phyloP scores from a whole-genome alignment of 2,888 invertebrate species.

The Parnassius glacialis region DNA sequence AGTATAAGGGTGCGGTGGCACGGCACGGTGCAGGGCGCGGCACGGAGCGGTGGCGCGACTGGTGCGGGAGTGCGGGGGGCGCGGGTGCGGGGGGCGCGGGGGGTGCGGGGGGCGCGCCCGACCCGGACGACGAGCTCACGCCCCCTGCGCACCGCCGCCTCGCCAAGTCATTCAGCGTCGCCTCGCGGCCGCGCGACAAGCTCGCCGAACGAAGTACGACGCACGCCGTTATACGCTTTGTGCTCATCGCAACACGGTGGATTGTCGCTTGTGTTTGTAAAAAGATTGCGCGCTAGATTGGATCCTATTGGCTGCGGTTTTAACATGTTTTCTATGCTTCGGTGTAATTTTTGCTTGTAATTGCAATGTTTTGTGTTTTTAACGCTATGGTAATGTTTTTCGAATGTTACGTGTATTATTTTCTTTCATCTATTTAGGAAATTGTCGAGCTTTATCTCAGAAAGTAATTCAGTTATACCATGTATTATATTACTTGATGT shows the following conservation, averaged over 20 bases:
- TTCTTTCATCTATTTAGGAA: too few species aligned
- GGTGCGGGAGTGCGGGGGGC: slow-evolving; percentile 47
- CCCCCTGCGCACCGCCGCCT: slow-evolving; percentile 93
- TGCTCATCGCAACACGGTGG: slow-evolving; percentile 2
- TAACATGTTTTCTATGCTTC: too few species aligned
- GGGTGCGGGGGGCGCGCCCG: slow-evolving; percentile 49
- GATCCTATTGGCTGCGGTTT: too few species aligned
- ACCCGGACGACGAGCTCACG: slow-evolving; percentile 85
- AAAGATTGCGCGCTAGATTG: too few species aligned
- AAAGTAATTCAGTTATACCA: too few species aligned
- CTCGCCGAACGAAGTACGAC: slow-evolving; percentile 58
- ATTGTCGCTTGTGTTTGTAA: neutral
- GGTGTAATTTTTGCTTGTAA: too few species aligned
- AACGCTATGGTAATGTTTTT: too few species aligned
- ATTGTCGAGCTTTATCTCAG: too few species aligned
- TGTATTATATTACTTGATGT: too few species aligned
- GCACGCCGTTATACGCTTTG: slow-evolving; percentile 20
- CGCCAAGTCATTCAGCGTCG: slow-evolving; percentile 95
- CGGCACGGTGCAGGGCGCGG: slow-evolving; percentile 37
- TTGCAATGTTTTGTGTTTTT: too few species aligned
- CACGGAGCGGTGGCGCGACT: slow-evolving; percentile 61
- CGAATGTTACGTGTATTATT: too few species aligned
- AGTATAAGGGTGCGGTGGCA: slow-evolving; percentile 33
- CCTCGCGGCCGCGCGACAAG: slow-evolving; percentile 75
- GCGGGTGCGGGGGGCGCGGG: slow-evolving; percentile 47